These are phyloP conservation scores for Strigamia maritima DNA, from an alignment of 2,888 invertebrate species.

Conservation along the genomic window DNA sequence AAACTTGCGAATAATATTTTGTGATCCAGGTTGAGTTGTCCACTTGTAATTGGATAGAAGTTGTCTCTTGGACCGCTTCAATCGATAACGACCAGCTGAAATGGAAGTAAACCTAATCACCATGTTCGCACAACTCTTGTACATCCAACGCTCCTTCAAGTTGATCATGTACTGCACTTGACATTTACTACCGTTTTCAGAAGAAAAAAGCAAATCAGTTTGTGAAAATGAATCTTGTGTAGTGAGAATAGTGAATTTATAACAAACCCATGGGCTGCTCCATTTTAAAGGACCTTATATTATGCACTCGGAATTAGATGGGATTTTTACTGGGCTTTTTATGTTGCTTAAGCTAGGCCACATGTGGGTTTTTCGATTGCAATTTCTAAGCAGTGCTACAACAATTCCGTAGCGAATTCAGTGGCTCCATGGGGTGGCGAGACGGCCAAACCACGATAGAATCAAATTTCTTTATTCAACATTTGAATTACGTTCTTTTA, in stretches of 20 bases:
- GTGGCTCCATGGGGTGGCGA: background rate
- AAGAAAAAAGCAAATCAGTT: background rate
- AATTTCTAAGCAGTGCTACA: background rate
- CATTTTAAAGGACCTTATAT: background rate
- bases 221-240: background rate
- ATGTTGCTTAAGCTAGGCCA: background rate
- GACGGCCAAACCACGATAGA: background rate
- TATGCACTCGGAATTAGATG: background rate
- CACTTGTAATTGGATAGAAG: slow-evolving; percentile 23
- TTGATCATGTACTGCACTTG: background rate
- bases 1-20: background rate
- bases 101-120: slow-evolving; percentile 23
- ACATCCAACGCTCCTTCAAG: slow-evolving; percentile 13
- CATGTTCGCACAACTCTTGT: slow-evolving; percentile 3
- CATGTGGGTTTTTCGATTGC: background rate
- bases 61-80: background rate
- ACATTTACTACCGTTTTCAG: background rate
- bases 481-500: no score
- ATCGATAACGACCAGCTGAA: slow-evolving; percentile 12
- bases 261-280: background rate
- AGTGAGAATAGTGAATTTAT: background rate
- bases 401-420: background rate
- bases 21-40: slow-evolving; percentile 5
- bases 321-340: background rate
- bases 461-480: background rate